Conservation (phyloP, 2,888 invertebrate species). For the Linnaemya vulpina region DNA sequence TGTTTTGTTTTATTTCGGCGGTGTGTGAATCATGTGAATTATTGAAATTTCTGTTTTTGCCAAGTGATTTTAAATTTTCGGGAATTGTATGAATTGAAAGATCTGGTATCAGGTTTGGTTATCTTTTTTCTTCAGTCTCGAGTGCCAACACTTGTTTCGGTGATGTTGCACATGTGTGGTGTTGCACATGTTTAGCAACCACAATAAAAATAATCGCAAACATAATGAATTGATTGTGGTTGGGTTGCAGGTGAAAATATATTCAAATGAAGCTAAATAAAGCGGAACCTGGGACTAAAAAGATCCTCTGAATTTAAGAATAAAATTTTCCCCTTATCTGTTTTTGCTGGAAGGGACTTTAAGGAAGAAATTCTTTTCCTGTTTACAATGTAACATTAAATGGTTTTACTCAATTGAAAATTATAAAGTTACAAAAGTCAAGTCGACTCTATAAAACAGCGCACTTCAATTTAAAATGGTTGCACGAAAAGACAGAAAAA, state of each 20-base stretch:
- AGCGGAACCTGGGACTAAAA: background rate
- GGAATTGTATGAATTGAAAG: slow-evolving; percentile 33
- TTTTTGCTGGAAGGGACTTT: too few species aligned
- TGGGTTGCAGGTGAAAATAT: slow-evolving; percentile 45
- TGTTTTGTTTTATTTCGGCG: slow-evolving; percentile 17
- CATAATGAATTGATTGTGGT: slow-evolving; percentile 56
- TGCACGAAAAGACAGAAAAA: background rate
- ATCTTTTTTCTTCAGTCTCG: background rate
- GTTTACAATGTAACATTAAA: slow-evolving; percentile 30
- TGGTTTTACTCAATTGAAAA: slow-evolving; percentile 33
- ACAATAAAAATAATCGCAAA: slow-evolving; percentile 39
- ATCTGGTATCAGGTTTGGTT: slow-evolving; percentile 8
- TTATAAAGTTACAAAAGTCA: slow-evolving; percentile 46
- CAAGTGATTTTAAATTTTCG: slow-evolving; percentile 17
- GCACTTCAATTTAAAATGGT: slow-evolving; percentile 30
- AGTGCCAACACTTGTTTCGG: slow-evolving; percentile 6
- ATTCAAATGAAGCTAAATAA: slow-evolving; percentile 17
- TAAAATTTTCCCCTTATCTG: background rate
- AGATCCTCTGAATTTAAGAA: background rate
- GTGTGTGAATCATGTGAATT: slow-evolving; percentile 53
- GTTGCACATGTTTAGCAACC: slow-evolving; percentile 26
- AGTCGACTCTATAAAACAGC: slow-evolving; percentile 38
- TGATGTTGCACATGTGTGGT: background rate
- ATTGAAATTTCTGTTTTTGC: background rate
- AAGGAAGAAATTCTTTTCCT: slow-evolving; percentile 15